These are phyloP conservation scores for Lissonota sp. DNA, from an alignment of 2,888 invertebrate genomes.

Conservation along the genomic window DNA sequence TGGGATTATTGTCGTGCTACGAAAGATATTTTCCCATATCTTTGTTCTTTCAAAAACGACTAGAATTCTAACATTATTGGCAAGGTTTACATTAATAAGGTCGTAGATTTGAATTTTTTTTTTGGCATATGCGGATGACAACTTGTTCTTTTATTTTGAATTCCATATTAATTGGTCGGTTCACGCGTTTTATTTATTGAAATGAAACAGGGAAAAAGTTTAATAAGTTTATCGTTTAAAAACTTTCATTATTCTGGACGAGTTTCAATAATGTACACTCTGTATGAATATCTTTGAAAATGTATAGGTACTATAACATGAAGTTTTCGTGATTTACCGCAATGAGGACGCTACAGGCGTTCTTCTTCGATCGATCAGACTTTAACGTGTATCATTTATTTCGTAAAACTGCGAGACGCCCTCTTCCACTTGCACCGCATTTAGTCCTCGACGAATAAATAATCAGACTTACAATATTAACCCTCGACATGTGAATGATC, in stretches of 20 bases:
- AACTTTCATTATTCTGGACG: conserved; percentile 62
- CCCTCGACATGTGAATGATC: too few relatives aligned
- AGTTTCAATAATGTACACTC: conserved; percentile 27
- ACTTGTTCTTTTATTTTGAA: conserved; percentile 16
- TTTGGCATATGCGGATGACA: conserved; percentile 14
- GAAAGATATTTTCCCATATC: conserved; percentile 32
- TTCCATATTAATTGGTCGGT: conserved; percentile 46
- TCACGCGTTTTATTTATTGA: conserved; percentile 19
- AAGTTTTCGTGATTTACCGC: conserved; percentile 15
- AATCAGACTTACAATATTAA: too few relatives aligned
- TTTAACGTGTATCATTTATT: neutral
- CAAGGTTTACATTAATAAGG: conserved; percentile 47
- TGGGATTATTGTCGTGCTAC: conserved; percentile 59
- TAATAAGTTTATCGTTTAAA: conserved; percentile 32
- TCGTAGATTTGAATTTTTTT: conserved; percentile 20
- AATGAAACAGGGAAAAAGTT: conserved; percentile 29
- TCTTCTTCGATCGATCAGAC: conserved; percentile 7
- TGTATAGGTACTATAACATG: neutral
- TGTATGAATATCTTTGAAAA: neutral
- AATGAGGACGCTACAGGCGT: conserved; percentile 5
- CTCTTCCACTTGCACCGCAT: too few relatives aligned
- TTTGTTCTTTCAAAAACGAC: conserved; percentile 1
- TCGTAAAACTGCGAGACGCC: too few relatives aligned
- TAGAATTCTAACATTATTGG: conserved; percentile 47
- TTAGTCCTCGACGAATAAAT: too few relatives aligned